Base-by-base conservation (phyloP, 1,140 invertebrate genomes). In the Nasonia giraulti region DNA sequence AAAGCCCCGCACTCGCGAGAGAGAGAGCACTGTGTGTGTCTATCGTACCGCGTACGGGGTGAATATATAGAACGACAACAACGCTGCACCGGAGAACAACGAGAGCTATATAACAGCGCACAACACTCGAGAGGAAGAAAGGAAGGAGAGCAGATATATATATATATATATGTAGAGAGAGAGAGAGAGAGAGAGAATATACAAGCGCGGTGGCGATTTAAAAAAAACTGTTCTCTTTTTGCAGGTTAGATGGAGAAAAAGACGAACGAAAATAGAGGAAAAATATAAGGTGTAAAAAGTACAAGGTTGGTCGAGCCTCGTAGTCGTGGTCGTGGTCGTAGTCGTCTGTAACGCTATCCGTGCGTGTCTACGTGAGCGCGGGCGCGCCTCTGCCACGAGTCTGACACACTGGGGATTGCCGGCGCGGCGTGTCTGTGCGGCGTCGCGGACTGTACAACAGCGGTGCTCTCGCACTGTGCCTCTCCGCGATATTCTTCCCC, bases 371-470 rank as follows among this genome's bases (percentile, higher is more conserved):
- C 55, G 55, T 62, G 55, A 62, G 55, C 55, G 55, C 55, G 55
- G 55, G 55, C 55, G 55, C 55, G 90, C 88, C 90, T 88, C 89
- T 92, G 91, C 91, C 90, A 90, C 90, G 91, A 91, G 89, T 91
- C 91, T 91, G 88, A 91, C 89, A 91, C 87, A 90, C 91, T 62
- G 55, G 55, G 89, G 89, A 90, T 91, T 89, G 89, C 89, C 91
- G 88, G 89, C 88, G 62, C 55, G 55, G 55, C 55, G 55, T 62
- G 55, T 62, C 55, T 62, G 55, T 62, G 55, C 55, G 55, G 55
- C 55, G 55, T 62, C 55, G 55, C 55, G 55, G 55, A 62, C 55
- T 71, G 68, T 71, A 27, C 68, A 33, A 33, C 68, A 27, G 68
- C 76, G 76, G 44, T 33, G 37, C 40, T 89, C 89, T 87, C 86